Conservation (phyloP, 30 jellyfish, hydroid and myxozoan species). For the Hydractinia symbiolongicarpus region DNA sequence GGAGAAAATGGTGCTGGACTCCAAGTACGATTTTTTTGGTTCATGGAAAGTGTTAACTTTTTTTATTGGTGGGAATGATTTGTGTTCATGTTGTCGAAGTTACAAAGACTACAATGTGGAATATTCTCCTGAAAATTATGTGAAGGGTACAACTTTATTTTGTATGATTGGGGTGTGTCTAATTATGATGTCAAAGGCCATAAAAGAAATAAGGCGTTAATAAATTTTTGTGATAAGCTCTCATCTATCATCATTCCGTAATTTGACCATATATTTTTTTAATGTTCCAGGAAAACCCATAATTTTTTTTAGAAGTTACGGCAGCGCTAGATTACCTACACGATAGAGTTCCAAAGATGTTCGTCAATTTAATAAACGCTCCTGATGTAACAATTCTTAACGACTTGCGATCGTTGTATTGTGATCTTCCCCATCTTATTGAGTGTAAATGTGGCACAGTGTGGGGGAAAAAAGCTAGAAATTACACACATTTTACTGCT, state of each 20-base stretch:
- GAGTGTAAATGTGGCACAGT: conserved; percentile 70
- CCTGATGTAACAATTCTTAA: conserved; percentile 64
- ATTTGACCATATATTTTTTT: too few species aligned
- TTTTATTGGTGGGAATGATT: conserved; percentile 78
- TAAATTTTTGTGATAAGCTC: too few species aligned
- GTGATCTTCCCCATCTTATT: conserved; percentile 48
- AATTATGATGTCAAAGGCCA: too few species aligned
- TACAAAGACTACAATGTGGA: background rate
- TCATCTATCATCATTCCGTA: too few species aligned
- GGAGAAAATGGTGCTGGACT: conserved; percentile 13
- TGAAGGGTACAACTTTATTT: background rate
- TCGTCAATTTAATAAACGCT: conserved; percentile 60
- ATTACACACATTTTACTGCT: conserved; percentile 10
- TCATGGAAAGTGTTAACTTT: conserved; percentile 76
- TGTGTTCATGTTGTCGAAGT: conserved; percentile 47
- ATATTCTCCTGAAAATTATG: conserved; percentile 6
- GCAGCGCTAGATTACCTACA: conserved; percentile 33
- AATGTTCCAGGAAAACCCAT: too few species aligned
- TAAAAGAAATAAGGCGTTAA: too few species aligned
- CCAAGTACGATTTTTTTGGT: conserved; percentile 36
- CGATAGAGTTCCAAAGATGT: conserved; percentile 56
- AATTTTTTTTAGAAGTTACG: background rate
- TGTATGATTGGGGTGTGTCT: too few species aligned
- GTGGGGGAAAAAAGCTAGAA: conserved; percentile 39
- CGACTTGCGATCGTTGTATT: conserved; percentile 24